These are phyloP conservation scores for Enteromius paludinosus DNA, from an alignment of 2,797 vertebrate genomes.

Conservation along the genomic window DNA sequence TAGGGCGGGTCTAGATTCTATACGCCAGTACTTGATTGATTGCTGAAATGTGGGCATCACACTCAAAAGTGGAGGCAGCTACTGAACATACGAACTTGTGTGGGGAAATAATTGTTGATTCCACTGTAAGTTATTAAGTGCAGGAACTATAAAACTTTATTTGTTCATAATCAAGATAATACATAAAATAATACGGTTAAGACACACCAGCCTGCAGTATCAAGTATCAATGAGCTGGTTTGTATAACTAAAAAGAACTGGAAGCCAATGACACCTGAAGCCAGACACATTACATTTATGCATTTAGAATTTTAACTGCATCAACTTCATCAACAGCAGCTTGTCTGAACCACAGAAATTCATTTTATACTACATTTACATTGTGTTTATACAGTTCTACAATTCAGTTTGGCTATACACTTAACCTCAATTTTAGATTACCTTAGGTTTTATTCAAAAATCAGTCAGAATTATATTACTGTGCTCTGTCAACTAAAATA, in stretches of 20 bases:
- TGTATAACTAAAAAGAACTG: too few species aligned
- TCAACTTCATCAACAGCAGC: neutral
- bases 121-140: neutral
- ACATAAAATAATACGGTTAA: too few species aligned
- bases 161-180: too few species aligned
- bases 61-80: neutral
- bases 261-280: too few species aligned
- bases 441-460: too few species aligned
- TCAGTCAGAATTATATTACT: too few species aligned
- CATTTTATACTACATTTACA: neutral
- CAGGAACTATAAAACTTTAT: too few species aligned
- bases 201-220: too few species aligned
- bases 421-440: neutral
- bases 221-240: too few species aligned
- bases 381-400: neutral
- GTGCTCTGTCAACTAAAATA: neutral
- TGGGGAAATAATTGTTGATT: neutral
- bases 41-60: neutral
- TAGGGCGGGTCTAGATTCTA: neutral
- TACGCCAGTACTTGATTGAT: neutral
- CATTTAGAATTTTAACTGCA: neutral
- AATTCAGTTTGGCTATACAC: neutral
- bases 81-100: neutral
- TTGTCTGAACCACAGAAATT: neutral
- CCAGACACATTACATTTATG: neutral